Conservation (phyloP, 2,797 vertebrate genomes). For the Enoplosus armatus region DNA sequence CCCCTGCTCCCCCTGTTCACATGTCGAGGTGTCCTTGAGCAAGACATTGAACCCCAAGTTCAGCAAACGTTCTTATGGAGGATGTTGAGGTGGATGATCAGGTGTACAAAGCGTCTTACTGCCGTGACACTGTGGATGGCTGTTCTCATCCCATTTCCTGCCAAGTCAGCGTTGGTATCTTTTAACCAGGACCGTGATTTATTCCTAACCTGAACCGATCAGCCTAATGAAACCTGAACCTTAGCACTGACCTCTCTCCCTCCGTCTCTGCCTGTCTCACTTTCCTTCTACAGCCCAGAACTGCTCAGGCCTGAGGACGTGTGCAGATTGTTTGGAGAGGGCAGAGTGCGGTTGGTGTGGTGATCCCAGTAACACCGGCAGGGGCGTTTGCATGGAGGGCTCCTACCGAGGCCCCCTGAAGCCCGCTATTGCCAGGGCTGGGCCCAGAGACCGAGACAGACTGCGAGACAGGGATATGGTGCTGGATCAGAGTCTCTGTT, state of each 20-base stretch:
- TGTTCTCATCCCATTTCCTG: not conserved
- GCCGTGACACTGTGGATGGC: no score
- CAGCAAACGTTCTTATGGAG: not conserved
- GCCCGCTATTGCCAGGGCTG: constrained; percentile 54
- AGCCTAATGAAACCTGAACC: not conserved
- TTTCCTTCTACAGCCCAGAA: constrained; percentile 87
- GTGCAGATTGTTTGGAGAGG: constrained; percentile 90
- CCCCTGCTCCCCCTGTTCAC: no score
- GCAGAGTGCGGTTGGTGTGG: constrained; percentile 95
- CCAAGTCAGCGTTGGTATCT: not conserved
- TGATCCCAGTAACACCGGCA: constrained; percentile 92
- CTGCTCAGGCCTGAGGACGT: constrained; percentile 93
- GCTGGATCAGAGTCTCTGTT: constrained; percentile 89
- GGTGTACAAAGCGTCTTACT: no score
- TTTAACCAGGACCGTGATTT: not conserved
- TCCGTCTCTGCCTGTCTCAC: not conserved
- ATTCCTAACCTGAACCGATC: not conserved
- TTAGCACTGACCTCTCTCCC: not conserved
- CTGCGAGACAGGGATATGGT: constrained; percentile 81
- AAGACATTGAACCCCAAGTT: no score
- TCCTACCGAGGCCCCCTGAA: constrained; percentile 92
- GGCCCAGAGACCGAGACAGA: constrained; percentile 45
- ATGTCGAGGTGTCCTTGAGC: no score
- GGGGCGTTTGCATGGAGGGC: constrained; percentile 90
- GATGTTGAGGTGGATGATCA: not conserved